Base-by-base conservation (phyloP, 2,797 vertebrate genomes). In the Esox masquinongy region DNA sequence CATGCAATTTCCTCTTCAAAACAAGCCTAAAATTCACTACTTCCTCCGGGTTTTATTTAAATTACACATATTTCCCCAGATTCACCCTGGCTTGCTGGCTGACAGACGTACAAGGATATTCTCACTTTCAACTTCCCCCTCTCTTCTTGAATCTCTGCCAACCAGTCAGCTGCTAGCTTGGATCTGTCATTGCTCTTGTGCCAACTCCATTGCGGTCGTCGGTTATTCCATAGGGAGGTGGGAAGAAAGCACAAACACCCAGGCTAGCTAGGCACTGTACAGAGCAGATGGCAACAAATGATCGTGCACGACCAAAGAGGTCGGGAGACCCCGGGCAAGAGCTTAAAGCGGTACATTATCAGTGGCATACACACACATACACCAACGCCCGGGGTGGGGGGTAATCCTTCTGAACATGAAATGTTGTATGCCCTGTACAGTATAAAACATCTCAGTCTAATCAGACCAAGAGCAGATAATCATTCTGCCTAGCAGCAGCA, bases 401-500 rank as follows among this genome's bases (percentile, higher is more conserved):
- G 53, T n/a, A 22, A 59, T 59, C n/a, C n/a, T 24, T 59, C n/a
- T 59, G 53, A 22, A 56, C n/a, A 56, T 14, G 2, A 31, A 34
- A 31, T 2, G 4, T 36, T 8, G 0, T 19, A 31, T 36, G 63
- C 39, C 39, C 39, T 6, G 39, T 2, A 9, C 5, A 66, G 5
- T 34, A 29, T 17, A 67, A 31, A 36, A 67, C 16, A 15, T 36
- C 31, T 12, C 34, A 14, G 50, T 19, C 19, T 89, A 91, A 92
- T 90, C 86, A 86, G 83, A 90, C 81, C 85, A 83, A 84, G 80
- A 85, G 83, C 86, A 87, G 89, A 91, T 92, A 87, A 91, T 87
- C 84, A 50, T 73, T 86, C 86, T 87, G 85, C 89, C 86, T 82
- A 73, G 90, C 88, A 90, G 91, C 89, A 92, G 88, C 81, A 85